Evolutionary conservation across 2,888 invertebrate species (phyloP), one percentile per base, ranked within the genome.

Genomic region (Nomada fucata): DNA sequence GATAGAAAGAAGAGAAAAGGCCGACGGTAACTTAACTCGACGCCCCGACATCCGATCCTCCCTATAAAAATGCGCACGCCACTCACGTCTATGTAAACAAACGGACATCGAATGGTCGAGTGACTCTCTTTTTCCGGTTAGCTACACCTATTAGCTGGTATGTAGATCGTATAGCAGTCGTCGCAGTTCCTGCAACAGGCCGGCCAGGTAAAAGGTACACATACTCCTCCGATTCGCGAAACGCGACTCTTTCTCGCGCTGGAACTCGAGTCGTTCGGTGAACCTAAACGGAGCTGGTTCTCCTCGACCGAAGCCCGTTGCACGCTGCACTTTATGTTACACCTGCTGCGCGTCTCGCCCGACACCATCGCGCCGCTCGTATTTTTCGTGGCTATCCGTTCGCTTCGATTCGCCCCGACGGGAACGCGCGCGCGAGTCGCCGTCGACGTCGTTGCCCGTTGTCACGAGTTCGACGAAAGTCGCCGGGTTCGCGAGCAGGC

Each of bases 31-130:
- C 76, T 88, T 86, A 90, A 90, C 81, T 88, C 86, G 89, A 87
- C 82, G 86, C 87, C 84, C 77, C 76, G 84, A 88, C 83, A 90
- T 83, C 82, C 74, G 89, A 90, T 89, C 88, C 86, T 83, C 83
- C 84, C 83, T 78, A 78, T 84, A 84, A 85, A 85, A 84, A 80
- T 82, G 72, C 85, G 68, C 78, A 84, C 82, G 79, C 82, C 78
- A 82, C 82, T 84, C 79, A 84, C 72, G 84, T 77, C 82, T 82
- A 82, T 87, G 83, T 86, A 87, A 86, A 87, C 86, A 86, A 85
- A 86, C 85, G 85, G 81, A 83, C 83, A 79, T 83, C 86, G 77
- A 86, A 87, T 86, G 84, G 79, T 82, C 78, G 79, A 79, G 84
- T 82, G 82, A 84, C 78, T 86, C 84, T 85, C 83, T 86, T 85